Percentiles rank a stretch among this genome's conserved stretches.
phyloP scores from a whole-genome alignment of 2,888 invertebrate genomes.

The Megastigmus dorsalis region DNA sequence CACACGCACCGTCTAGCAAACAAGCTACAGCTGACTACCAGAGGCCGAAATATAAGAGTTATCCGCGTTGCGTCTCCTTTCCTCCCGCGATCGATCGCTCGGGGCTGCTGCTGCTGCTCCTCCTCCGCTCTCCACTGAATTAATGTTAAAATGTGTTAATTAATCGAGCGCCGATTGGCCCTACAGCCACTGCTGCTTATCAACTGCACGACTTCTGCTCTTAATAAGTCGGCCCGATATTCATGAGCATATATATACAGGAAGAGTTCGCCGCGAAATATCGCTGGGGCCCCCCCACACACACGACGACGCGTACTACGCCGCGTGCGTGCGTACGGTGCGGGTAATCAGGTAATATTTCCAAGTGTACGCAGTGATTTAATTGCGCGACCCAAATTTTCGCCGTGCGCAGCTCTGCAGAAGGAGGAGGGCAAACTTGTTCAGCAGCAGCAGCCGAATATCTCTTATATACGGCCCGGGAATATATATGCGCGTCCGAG shows the following conservation, averaged over 20 bases:
- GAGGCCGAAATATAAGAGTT: no score
- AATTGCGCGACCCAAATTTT: conserved; percentile 49
- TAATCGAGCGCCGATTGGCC: conserved; percentile 13
- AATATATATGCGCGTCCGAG: conserved; percentile 12
- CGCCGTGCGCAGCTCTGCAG: background rate
- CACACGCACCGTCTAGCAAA: no score
- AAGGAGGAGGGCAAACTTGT: conserved; percentile 2
- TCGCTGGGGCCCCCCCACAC: no score
- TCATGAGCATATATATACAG: background rate
- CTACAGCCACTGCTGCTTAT: background rate
- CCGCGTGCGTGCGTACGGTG: background rate
- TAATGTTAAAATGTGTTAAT: conserved; percentile 50
- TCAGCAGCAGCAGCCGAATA: no score
- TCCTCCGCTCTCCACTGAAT: no score
- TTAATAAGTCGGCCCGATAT: conserved; percentile 28
- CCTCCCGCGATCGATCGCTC: background rate
- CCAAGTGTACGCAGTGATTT: conserved; percentile 23
- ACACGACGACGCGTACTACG: no score
- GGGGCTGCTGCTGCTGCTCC: no score
- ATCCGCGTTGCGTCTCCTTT: no score
- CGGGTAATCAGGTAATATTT: conserved; percentile 41
- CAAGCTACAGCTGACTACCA: no score
- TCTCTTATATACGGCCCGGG: conserved; percentile 14
- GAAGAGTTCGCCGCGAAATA: conserved; percentile 21
- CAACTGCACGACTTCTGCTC: background rate